Evolutionary conservation across 2,113 vertebrate genomes (phyloP), one percentile per base, ranked within the genome.

Genomic region (Cettia cetti): DNA sequence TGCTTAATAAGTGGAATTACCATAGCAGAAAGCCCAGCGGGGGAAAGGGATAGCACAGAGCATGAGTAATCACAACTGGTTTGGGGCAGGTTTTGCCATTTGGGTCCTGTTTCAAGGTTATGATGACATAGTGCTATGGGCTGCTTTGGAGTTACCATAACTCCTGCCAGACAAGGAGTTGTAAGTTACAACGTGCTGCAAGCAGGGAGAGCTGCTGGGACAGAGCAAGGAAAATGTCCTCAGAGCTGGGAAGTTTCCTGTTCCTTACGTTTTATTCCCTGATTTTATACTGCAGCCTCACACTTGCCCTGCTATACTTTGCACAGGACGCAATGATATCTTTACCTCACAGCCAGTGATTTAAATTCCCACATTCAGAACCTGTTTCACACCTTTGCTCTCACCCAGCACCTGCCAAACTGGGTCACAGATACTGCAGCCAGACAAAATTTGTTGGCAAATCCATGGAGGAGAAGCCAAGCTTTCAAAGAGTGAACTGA

Each of bases 51-150:
- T 10, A 96, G 87, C 92, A 83, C 11, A 0, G 70, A 49, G 71
- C 85, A 78, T 93, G 94, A 97, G 94, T 93, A 80, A 96, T 64
- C 92, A 78, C 82, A 90, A 93, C 93, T 78, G 92, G 94, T 96
- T 96, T 92, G 13, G 0, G 66, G 90, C 94, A 96, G 90, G 96
- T 96, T 96, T 89, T 94, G 85, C 95, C 79, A 28, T 94, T 92
- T 39, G 87, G 88, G 87, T 89, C 84, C 60, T 61, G 78, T 94
- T 96, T 93, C 93, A 77, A 90, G 92, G 85, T 40, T 59, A 22
- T 89, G 94, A 96, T n/a, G 64, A 93, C 94, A 93, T 8, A 68
- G 70, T 3, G 52, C 90, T 61, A 47, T 2, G 0, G 90, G 93
- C 91, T 85, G 49, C 63, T 40, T 9, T 78, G 90, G 85, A 83